Base-by-base conservation (phyloP, 2,888 invertebrate species). In the Pterostichus madidus region DNA sequence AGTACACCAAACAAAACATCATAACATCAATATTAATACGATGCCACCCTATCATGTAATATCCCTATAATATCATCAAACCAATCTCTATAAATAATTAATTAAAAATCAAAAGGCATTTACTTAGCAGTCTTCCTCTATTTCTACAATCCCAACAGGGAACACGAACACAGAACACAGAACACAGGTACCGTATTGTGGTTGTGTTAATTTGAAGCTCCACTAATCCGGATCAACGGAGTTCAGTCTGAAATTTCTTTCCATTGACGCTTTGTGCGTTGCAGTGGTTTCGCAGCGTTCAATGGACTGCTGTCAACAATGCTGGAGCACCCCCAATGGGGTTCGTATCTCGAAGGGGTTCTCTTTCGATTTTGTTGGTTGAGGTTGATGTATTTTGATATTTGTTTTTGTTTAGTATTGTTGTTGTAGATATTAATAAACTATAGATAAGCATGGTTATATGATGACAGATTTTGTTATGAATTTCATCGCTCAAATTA, bases 201-300 rank as follows among this genome's bases (percentile, higher is more conserved):
- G 68, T 71, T 44, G 68, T 71, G 68, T 71, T 71, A 71, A 71
- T 71, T 71, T 71, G 68, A 39, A 71, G 68, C 68, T 71, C 44
- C 13, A 7, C 44, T 71, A 71, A 71, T 71, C 68, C 68, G 68
- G 68, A 39, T 71, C 56, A 56, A 39, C 39, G 39, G 39, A 39
- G 39, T 39, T 39, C 59, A 71, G 68, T 44, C 44, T 71, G 44
- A 44, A 44, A 71, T 44, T 71, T 71, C 68, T 71, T 44, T 71
- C 68, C 68, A 71, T 44, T 44, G 68, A 17, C 4, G 68, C 68
- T 71, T 71, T 71, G 64, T 64, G 64, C 64, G 1, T 52, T 59
- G 59, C 53, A 53, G 61, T 31, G 61, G n/a, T 35, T 39, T 52
- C 52, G n/a, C 52, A 52, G 6, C 64, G 5, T 35, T 64, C 64